A percentile compares a stretch with the other conserved stretches of the same genome.
phyloP scores from a whole-genome alignment of 1,140 invertebrate species.

The Lucilia cuprina region DNA sequence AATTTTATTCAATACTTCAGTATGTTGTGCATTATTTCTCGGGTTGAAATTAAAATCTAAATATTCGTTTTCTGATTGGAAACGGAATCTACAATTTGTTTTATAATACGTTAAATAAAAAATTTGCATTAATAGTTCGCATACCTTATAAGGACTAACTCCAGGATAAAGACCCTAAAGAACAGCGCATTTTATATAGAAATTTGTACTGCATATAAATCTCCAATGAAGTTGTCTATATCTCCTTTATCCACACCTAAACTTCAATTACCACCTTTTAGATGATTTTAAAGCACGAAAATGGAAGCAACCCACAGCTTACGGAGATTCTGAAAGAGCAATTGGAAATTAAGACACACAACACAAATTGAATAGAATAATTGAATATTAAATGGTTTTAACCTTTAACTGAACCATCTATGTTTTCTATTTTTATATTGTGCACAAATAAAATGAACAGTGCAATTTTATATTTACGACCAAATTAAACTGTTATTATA shows the following conservation, averaged over 20 bases:
- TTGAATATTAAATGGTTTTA: too few relatives aligned
- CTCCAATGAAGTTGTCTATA: not conserved
- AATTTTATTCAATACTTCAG: too few relatives aligned
- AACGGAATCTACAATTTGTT: too few relatives aligned
- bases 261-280: not conserved
- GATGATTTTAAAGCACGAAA: not conserved
- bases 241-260: not conserved
- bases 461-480: too few relatives aligned
- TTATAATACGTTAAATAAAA: not conserved
- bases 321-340: conserved; percentile 1
- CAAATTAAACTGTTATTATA: too few relatives aligned
- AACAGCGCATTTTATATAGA: not conserved
- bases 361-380: too few relatives aligned
- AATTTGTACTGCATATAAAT: not conserved
- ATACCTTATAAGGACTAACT: not conserved
- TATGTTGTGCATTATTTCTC: too few relatives aligned
- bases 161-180: not conserved
- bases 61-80: too few relatives aligned
- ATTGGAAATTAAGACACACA: not conserved
- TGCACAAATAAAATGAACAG: too few relatives aligned
- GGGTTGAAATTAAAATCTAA: too few relatives aligned
- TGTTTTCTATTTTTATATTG: too few relatives aligned
- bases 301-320: not conserved
- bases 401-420: too few relatives aligned
- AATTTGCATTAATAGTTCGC: not conserved